Conservation (phyloP, 2,888 invertebrate species). For the Epirrhoe alternata region DNA sequence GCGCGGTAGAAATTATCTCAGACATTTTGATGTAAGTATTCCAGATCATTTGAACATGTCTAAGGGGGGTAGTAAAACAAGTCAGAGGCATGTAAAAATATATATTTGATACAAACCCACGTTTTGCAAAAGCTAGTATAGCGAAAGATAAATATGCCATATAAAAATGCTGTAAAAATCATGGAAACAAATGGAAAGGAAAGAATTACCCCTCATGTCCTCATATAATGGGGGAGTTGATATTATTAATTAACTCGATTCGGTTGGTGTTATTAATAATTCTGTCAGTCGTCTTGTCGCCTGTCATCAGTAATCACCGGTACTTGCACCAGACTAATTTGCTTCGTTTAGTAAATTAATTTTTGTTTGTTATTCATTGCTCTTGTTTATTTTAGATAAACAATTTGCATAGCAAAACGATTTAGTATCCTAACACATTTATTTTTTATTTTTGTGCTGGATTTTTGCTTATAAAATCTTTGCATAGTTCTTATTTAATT, state of each 20-base stretch:
- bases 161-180: background rate
- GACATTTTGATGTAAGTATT: too few relatives aligned
- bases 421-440: background rate
- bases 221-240: constrained; percentile 43
- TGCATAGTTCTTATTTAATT: too few relatives aligned
- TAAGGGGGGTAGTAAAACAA: too few relatives aligned
- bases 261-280: constrained; percentile 68
- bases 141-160: too few relatives aligned
- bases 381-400: constrained; percentile 17
- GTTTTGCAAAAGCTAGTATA: too few relatives aligned
- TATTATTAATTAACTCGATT: constrained; percentile 77
- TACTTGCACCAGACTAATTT: constrained; percentile 48
- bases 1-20: too few relatives aligned
- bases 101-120: too few relatives aligned
- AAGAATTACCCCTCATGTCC: constrained; percentile 52
- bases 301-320: constrained; percentile 69
- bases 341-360: constrained; percentile 46
- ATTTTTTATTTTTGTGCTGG: background rate
- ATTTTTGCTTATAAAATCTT: too few relatives aligned
- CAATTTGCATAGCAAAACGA: constrained; percentile 9
- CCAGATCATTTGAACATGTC: too few relatives aligned
- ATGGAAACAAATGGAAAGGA: constrained; percentile 50
- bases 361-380: constrained; percentile 36
- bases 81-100: too few relatives aligned
- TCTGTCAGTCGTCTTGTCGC: constrained; percentile 64